phyloP scores from a whole-genome alignment of 2,113 vertebrate genomes.

The Melospiza georgiana region DNA sequence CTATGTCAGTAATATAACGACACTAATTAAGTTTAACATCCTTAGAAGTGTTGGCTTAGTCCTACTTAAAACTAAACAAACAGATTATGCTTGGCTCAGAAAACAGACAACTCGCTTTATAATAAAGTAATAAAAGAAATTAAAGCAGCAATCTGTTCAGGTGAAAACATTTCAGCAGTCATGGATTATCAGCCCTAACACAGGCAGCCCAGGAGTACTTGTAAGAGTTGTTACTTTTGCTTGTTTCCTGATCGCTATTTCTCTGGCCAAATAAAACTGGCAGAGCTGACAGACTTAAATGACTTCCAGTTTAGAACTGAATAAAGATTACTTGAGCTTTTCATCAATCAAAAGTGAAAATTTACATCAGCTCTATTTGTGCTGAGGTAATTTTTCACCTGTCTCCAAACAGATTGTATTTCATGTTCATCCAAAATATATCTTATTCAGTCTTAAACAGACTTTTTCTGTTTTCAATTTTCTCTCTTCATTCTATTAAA shows the following conservation, averaged over 20 bases:
- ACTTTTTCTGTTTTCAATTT: not conserved
- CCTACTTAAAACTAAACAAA: not conserved
- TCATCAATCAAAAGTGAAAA: slow-evolving; percentile 15
- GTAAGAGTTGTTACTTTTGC: not conserved
- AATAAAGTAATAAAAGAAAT: not conserved
- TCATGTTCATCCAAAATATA: not conserved
- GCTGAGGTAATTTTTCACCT: not conserved
- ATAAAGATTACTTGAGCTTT: slow-evolving; percentile 18
- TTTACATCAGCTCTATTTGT: not conserved
- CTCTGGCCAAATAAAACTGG: not conserved
- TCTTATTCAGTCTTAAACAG: slow-evolving; percentile 2
- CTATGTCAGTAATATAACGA: not conserved
- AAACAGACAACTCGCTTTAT: not conserved
- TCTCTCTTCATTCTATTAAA: not conserved
- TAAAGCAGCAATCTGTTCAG: not conserved
- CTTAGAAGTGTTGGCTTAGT: not conserved
- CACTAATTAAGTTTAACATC: not conserved
- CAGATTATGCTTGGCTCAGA: not conserved
- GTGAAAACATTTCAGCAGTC: not conserved
- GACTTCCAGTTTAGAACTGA: not conserved
- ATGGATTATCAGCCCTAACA: not conserved
- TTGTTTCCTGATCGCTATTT: not conserved
- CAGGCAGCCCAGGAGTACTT: not conserved
- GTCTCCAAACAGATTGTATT: not conserved
- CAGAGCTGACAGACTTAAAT: not conserved